phyloP scores from a whole-genome alignment of 2,888 invertebrate genomes.

The Drosophila prolongata region DNA sequence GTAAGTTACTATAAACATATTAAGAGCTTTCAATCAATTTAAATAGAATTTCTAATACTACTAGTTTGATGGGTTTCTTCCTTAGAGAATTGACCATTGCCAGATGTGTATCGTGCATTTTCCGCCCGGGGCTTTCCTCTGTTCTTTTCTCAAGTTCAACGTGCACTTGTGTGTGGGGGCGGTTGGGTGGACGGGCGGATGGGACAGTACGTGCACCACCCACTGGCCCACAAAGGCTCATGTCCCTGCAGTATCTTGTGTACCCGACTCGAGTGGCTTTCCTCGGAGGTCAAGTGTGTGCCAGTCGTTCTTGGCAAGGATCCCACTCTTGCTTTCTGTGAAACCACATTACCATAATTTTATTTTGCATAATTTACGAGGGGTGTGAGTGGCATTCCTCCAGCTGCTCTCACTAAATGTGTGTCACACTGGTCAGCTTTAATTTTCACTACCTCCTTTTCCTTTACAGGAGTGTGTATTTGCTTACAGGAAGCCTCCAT shows the following conservation, averaged over 20 bases:
- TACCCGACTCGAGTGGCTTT: conserved; percentile 7
- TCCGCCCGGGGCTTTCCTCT: conserved; percentile 4
- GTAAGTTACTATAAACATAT: not conserved
- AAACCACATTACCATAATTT: conserved; percentile 54
- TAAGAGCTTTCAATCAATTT: not conserved
- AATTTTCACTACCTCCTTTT: conserved; percentile 24
- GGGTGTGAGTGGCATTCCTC: not conserved
- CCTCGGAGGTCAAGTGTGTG: conserved; percentile 58
- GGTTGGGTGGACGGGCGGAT: conserved; percentile 14
- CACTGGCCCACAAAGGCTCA: conserved; percentile 54
- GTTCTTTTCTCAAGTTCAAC: conserved; percentile 68
- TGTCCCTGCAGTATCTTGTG: conserved; percentile 38
- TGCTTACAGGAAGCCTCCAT: conserved; percentile 42
- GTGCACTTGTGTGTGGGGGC: conserved; percentile 54
- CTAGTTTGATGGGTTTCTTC: conserved; percentile 6
- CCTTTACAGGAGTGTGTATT: conserved; percentile 34
- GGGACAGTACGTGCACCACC: conserved; percentile 37
- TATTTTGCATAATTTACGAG: conserved; percentile 44
- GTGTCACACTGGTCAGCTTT: conserved; percentile 44
- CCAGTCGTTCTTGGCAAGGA: conserved; percentile 22
- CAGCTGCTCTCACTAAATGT: conserved; percentile 18
- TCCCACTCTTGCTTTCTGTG: conserved; percentile 43
- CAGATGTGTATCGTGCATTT: conserved; percentile 15
- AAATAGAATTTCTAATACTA: not conserved
- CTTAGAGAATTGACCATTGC: conserved; percentile 19